Evolutionary conservation across 2,888 invertebrate genomes (phyloP).

Genomic region (Sminthurinus aureus): DNA sequence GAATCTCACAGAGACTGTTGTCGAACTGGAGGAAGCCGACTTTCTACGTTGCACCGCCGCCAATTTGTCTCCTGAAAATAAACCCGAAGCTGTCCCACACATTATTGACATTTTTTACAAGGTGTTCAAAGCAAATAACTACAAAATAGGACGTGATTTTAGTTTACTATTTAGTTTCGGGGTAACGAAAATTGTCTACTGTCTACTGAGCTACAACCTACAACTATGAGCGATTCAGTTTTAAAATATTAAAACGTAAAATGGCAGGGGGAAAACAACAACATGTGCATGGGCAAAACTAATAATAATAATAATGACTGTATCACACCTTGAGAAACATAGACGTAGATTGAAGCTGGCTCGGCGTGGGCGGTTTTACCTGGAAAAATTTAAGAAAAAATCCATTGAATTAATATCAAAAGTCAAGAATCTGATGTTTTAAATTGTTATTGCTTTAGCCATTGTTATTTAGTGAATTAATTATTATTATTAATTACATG

Average conservation of each 20-base stretch:
- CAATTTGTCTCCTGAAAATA: slow-evolving; percentile 82
- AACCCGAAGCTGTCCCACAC: slow-evolving; percentile 39
- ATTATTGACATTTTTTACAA: too few relatives aligned
- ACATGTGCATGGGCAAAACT: not conserved
- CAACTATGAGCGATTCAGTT: too few relatives aligned
- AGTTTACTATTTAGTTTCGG: too few relatives aligned
- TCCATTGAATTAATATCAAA: too few relatives aligned
- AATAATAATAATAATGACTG: slow-evolving; percentile 53
- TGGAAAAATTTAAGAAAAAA: too few relatives aligned
- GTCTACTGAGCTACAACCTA: too few relatives aligned
- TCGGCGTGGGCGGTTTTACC: slow-evolving; percentile 84
- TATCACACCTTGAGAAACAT: slow-evolving; percentile 84
- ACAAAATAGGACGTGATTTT: too few relatives aligned
- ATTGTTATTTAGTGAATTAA: too few relatives aligned
- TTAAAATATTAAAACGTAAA: not conserved
- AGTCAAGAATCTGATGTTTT: too few relatives aligned
- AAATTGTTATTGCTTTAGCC: too few relatives aligned
- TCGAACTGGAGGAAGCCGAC: slow-evolving; percentile 62
- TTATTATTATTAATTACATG: slow-evolving; percentile 67
- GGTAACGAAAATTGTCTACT: too few relatives aligned
- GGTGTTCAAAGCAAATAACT: too few relatives aligned
- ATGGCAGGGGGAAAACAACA: not conserved
- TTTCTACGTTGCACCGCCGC: slow-evolving; percentile 86
- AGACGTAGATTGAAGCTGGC: slow-evolving; percentile 87
- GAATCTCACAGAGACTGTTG: slow-evolving; percentile 17